Evolutionary conservation across 2,113 vertebrate species (phyloP).

Genomic region (Nannospalax galili): DNA sequence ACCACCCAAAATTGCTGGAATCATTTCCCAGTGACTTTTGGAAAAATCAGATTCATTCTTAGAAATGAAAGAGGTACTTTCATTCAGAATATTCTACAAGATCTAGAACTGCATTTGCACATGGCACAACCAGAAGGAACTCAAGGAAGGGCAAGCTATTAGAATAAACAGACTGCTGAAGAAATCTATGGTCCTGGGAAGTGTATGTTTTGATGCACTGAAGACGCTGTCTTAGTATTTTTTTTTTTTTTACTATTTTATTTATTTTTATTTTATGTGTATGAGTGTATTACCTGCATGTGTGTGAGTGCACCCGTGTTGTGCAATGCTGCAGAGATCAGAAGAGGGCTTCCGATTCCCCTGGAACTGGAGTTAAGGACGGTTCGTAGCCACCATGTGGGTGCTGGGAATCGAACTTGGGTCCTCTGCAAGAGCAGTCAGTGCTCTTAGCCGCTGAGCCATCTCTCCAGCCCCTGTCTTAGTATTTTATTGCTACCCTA

Average conservation of each 20-base stretch:
- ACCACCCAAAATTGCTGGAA: not conserved
- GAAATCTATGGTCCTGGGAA: not conserved
- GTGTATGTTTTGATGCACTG: not conserved
- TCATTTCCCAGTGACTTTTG: slow-evolving; percentile 29
- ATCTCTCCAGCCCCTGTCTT: too few species aligned
- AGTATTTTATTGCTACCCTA: not conserved
- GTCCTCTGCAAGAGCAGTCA: too few species aligned
- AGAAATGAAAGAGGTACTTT: slow-evolving; percentile 38
- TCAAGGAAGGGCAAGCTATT: not conserved
- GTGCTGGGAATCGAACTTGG: too few species aligned
- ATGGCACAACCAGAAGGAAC: not conserved
- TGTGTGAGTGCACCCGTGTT: too few species aligned
- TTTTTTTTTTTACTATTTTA: too few species aligned
- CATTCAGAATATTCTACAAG: not conserved
- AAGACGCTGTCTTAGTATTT: not conserved
- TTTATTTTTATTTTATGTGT: too few species aligned
- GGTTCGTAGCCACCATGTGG: too few species aligned
- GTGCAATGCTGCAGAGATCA: too few species aligned
- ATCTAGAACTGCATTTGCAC: not conserved
- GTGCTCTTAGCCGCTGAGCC: too few species aligned
- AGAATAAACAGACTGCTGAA: not conserved
- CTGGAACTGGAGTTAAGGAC: too few species aligned
- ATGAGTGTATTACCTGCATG: too few species aligned
- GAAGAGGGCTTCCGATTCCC: too few species aligned
- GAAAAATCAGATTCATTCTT: slow-evolving; percentile 43